A percentile compares a stretch with the other conserved stretches of the same genome.
These are phyloP conservation scores for Pantala flavescens DNA, from an alignment of 1,140 invertebrate genomes.

Conservation along the genomic window DNA sequence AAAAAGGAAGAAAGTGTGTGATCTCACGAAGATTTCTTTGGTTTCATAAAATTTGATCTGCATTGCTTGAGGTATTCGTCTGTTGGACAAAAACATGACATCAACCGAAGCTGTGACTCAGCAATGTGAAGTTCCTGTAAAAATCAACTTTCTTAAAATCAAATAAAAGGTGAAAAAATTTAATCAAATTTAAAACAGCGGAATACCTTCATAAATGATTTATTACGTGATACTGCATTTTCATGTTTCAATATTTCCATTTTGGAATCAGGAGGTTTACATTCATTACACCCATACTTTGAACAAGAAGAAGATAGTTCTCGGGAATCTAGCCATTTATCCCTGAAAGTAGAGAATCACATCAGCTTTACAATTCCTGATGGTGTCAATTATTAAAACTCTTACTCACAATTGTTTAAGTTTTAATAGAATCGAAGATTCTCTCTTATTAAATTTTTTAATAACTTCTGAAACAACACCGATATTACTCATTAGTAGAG, in stretches of 20 bases:
- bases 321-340: neutral
- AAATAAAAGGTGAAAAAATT: neutral
- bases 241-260: neutral
- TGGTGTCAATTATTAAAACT: neutral
- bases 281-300: neutral
- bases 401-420: neutral
- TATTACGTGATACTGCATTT: neutral
- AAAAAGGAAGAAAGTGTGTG: too few species aligned
- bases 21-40: neutral
- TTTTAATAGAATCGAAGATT: neutral
- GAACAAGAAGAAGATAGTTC: neutral
- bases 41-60: neutral
- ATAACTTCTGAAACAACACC: neutral
- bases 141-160: neutral
- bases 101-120: neutral
- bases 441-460: neutral
- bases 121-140: neutral
- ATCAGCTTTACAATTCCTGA: neutral
- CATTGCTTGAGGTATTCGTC: neutral
- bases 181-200: neutral
- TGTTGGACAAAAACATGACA: neutral
- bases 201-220: neutral
- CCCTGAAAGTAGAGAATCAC: neutral
- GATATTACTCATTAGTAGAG: neutral
- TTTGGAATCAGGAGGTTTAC: neutral